Percentiles rank a stretch among this genome's conserved stretches.
Conservation (phyloP, 2,888 invertebrate genomes). For the Amblyjoppa fuscipennis region DNA sequence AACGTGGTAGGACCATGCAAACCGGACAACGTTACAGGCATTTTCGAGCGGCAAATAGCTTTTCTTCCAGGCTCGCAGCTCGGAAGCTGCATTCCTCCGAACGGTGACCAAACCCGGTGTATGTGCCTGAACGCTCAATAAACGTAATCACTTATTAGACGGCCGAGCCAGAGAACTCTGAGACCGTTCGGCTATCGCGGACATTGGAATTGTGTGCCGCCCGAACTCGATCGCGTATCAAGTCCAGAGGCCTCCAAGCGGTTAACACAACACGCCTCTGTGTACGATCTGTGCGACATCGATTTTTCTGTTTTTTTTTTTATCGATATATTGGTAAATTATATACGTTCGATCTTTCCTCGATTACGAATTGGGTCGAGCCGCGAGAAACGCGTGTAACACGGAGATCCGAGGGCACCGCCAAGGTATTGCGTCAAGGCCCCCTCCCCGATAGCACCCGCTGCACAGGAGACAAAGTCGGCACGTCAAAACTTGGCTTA, state of each 20-base stretch:
- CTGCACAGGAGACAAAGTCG: constrained; percentile 38
- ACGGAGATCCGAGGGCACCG: constrained; percentile 40
- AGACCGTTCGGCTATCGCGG: constrained; percentile 42
- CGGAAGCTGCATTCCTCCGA: constrained; percentile 65
- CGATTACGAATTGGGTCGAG: constrained; percentile 59
- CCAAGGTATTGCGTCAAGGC: constrained; percentile 61
- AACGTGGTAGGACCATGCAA: constrained; percentile 60
- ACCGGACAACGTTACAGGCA: constrained; percentile 23
- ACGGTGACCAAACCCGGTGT: constrained; percentile 46
- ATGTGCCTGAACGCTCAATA: constrained; percentile 68
- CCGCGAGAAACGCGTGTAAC: constrained; percentile 46
- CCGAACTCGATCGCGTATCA: constrained; percentile 23
- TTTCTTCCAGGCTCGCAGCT: constrained; percentile 14
- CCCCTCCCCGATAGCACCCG: constrained; percentile 43
- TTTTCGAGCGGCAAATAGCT: constrained; percentile 25
- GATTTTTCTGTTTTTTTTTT: constrained; percentile 5
- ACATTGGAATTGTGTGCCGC: constrained; percentile 35
- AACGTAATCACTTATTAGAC: constrained; percentile 74
- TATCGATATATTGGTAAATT: constrained; percentile 43
- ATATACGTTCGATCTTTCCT: constrained; percentile 30
- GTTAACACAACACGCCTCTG: background rate
- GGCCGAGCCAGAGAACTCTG: constrained; percentile 41
- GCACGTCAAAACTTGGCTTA: constrained; percentile 60
- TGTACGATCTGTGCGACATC: background rate
- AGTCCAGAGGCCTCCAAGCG: constrained; percentile 32